Evolutionary conservation across 2,888 invertebrate genomes (phyloP), one percentile per base, ranked within the genome.

Genomic region (Drosophila algonquin): DNA sequence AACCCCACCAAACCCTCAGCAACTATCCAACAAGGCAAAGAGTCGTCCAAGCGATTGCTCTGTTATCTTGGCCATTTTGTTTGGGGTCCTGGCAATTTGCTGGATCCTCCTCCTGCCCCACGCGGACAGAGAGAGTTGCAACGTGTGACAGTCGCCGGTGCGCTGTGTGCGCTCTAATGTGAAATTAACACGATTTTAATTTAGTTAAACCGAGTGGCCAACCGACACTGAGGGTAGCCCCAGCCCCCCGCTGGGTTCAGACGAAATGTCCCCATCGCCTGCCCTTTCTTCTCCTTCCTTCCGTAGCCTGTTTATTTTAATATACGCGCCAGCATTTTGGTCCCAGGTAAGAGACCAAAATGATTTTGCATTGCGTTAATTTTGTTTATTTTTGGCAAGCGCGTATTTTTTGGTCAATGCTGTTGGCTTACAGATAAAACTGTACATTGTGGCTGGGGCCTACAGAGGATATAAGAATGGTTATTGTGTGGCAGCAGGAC

Each of bases 111-210:
- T 40, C n/a, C 40, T n/a, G 40, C 40, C n/a, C 7, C 40, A 35
- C 10, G 16, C 18, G 16, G 6, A 52, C 10, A 12, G 4, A 27
- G 46, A 53, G 9, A 48, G 50, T 18, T 74, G 62, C 72, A 77
- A 70, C 65, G 58, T 81, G 87, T 73, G 82, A 76, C 85, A 77
- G 73, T 61, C 77, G 74, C 70, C 74, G 50, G 78, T 56, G 60
- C 55, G 68, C 50, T 80, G 73, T 86, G 88, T 85, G 78, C 83
- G 85, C 87, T 87, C 89, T 85, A 89, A 86, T 86, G 89, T 86
- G 86, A 86, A 89, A 89, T 86, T 89, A 86, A 89, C 85, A 86
- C 85, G 88, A 87, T 89, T 86, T 86, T 89, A 89, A 89, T 86
- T 84, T 84, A 84, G 83, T 84, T 84, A 89, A 84, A 87, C 83